Evolutionary conservation across 37 sponge, comb jelly and placozoan genomes (phyloP), one percentile per base, ranked within the genome.

Genomic region (Eunapius fragilis): DNA sequence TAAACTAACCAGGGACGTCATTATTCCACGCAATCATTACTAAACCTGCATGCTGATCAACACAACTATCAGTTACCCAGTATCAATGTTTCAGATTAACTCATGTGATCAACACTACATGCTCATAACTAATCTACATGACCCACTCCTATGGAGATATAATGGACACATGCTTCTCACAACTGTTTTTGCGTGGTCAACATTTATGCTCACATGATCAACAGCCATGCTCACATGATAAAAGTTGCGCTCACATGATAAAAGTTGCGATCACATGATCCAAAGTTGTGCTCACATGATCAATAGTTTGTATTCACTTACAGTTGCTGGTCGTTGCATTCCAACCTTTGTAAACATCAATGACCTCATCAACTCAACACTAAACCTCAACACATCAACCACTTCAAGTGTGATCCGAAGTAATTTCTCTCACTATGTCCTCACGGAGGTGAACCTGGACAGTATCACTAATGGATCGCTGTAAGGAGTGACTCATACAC

Each of bases 301-400:
- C 25, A 25, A 31, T 48, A 30, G 4, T 58, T 58, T 58, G 58
- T 19, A 19, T 77, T 68, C 38, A 31, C 58, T 37, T 92, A 28
- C 71, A 89, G 93, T 96, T 78, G 93, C 89, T 41, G 26, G 83
- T 32, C 49, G 96, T 19, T 96, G 96, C 50, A 87, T 96, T 32
- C 96, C 96, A 5, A 91, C 93, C 12, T 79, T 93, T 34, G 36
- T 91, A 11, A 67, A 90, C 68, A 41, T 90, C n/a, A 45, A 70
- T n/a, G 72, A 68, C 11, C 33, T 72, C 31, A 69, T 88, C 24
- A 87, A 83, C 49, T 85, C 88, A 77, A 85, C 58, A 19, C 58
- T 58, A 11, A 58, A 11, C 22, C 58, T 58, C 58, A 58, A 58
- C 58, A 58, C 58, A 13, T 58, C 58, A 58, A 11, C 58, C 58